These are phyloP conservation scores for Ranitomeya imitator DNA, from an alignment of 2,113 vertebrate species.

Conservation along the genomic window DNA sequence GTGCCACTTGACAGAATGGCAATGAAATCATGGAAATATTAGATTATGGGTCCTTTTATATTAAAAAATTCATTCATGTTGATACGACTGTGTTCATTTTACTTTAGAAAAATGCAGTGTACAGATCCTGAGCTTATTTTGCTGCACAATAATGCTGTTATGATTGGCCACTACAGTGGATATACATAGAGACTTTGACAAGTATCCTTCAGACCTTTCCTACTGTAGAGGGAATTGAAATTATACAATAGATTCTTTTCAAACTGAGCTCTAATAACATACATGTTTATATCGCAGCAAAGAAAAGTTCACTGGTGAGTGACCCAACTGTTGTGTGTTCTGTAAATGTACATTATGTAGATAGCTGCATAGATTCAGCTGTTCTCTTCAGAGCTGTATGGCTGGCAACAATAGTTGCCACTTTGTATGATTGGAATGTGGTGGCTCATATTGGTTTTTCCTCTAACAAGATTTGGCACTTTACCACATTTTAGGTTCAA, in stretches of 20 bases:
- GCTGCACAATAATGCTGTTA: not conserved
- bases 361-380: not conserved
- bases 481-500: not conserved
- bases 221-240: not conserved
- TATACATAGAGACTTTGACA: not conserved
- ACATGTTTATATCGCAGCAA: not conserved
- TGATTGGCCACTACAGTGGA: not conserved
- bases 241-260: not conserved
- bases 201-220: not conserved
- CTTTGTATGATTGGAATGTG: not conserved
- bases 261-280: not conserved
- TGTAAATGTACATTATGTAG: not conserved
- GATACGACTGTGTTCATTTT: not conserved
- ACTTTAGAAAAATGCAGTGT: not conserved
- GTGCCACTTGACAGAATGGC: not conserved
- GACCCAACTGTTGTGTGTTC: not conserved
- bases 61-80: not conserved
- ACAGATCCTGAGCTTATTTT: not conserved
- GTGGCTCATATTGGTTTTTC: not conserved
- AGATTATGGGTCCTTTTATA: constrained; percentile 13
- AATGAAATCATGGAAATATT: not conserved
- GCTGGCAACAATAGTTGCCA: not conserved
- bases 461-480: not conserved
- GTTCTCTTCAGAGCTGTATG: not conserved
- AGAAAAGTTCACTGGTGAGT: not conserved